Base-by-base conservation (phyloP, 2,888 invertebrate genomes). In the Gerris lacustris region DNA sequence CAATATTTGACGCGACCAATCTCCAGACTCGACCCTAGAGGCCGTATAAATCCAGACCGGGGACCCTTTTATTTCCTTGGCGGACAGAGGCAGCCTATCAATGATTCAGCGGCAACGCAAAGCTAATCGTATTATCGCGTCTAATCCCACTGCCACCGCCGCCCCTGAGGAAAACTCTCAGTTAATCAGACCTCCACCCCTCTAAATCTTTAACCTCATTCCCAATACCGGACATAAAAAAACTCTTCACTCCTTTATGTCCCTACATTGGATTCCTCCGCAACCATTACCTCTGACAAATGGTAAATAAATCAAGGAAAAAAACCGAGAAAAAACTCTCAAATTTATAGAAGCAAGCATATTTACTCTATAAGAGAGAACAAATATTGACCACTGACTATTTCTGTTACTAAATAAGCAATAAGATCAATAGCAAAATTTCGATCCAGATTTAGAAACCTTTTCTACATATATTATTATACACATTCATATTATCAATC, bases 1-100 rank as follows among this genome's bases (percentile, higher is more conserved):
- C 55, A 55, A 55, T 55, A 55, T 55, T 55, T 55, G 55, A 55
- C 55, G 55, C 55, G 55, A 55, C 55, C 55, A 55, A 55, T 55
- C 55, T 55, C 55, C 55, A 55, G 55, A 11, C 55, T 15, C 11
- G 55, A 55, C 55, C 55, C 55, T 55, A 55, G 55, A 55, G 55
- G 15, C 15, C 11, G 55, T 55, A 55, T 55, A 55, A 55, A 55
- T 55, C 55, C 55, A 15, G 15, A 9, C 11, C 11, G 15, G 55
- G 55, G 55, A 55, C 55, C 55, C 55, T 55, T 55, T 55, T 55
- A 55, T 55, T 55, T 55, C 55, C 55, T 55, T 55, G 15, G 55
- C 55, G 55, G 55, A 55, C 55, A 55, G 55, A 55, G 55, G 9
- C 9, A 55, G 15, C 11, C 11, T 55, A 55, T 55, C 55, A 55